Base-by-base conservation (phyloP, 2,113 vertebrate genomes). In the Accipiter virgatus region DNA sequence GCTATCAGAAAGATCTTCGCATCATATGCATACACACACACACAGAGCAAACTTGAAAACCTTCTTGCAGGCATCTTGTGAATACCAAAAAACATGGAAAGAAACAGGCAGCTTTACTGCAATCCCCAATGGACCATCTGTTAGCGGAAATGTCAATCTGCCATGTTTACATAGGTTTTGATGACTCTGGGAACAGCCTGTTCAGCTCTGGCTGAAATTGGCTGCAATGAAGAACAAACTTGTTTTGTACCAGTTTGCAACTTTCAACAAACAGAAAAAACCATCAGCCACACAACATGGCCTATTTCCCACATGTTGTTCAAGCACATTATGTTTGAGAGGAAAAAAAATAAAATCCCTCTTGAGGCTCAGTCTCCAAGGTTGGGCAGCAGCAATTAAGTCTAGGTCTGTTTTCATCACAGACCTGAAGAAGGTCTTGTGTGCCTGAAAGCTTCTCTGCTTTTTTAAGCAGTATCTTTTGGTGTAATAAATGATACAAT, bases 161-260 rank as follows among this genome's bases (percentile, higher is more conserved):
- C 95, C 94, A 56, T 97, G 97, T 97, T 97, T 97, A 97, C 95
- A 97, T 77, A 97, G 96, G 97, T 96, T 97, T 96, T 95, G 97
- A 97, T 96, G 97, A 95, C 97, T 97, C 95, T 94, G 95, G 97
- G 96, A 97, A 97, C 97, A 97, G 96, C 91, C 96, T 97, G 94
- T 74, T 97, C 94, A 45, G 96, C 94, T 95, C 96, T 77, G 96
- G 96, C 94, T 97, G 95, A 96, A 97, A 97, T 96, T 97, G 96
- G 95, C 97, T 97, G 97, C 91, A 95, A 97, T 0, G 78, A 94
- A 96, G 96, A 97, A 96, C 96, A 97, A 96, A 96, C 94, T 95
- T 97, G 95, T 97, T 97, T 97, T 93, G 96, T 96, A 96, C 97
- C 96, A 94, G 87, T 95, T 93, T 97, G 94, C 81, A 95, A 97